Conservation (phyloP, 2,797 vertebrate genomes). For the Serranus cabrilla region DNA sequence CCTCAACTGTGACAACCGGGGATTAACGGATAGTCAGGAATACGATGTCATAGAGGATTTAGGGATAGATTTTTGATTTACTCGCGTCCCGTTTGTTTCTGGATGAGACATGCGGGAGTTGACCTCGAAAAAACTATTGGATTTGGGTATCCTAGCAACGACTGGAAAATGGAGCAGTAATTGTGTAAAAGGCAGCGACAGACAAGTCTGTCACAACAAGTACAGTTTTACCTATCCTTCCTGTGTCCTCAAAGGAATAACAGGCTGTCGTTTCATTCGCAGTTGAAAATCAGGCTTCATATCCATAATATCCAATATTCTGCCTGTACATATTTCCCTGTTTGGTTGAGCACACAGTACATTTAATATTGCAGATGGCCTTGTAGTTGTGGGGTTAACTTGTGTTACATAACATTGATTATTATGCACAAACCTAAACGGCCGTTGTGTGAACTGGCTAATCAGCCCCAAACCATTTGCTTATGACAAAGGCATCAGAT, state of each 20-base stretch:
- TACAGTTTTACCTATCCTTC: conserved; percentile 52
- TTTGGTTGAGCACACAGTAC: not conserved
- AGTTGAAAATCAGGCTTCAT: conserved; percentile 33
- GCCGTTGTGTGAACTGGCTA: conserved; percentile 38
- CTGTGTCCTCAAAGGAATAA: conserved; percentile 55
- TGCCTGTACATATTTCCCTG: conserved; percentile 7
- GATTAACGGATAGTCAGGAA: conserved; percentile 64
- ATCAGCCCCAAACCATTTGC: conserved; percentile 55
- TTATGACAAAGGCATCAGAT: conserved; percentile 42
- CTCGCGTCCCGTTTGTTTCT: conserved; percentile 68
- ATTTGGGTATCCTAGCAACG: conserved; percentile 77
- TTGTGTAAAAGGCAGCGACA: conserved; percentile 62
- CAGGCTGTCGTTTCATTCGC: conserved; percentile 36
- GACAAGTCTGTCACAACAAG: conserved; percentile 67
- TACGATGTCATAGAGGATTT: conserved; percentile 72
- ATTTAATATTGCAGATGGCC: conserved; percentile 3
- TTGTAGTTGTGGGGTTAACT: not conserved
- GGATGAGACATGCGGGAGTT: conserved; percentile 56
- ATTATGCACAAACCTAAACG: not conserved
- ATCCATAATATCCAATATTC: conserved; percentile 19
- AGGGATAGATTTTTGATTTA: conserved; percentile 73
- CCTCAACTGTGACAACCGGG: conserved; percentile 69
- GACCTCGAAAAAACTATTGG: conserved; percentile 67
- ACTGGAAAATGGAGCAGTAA: conserved; percentile 67
- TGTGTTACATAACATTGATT: not conserved